Percentiles rank a stretch among this genome's conserved stretches.
phyloP scores from a whole-genome alignment of 2,888 invertebrate species.

The Sarcophaga caerulescens region DNA sequence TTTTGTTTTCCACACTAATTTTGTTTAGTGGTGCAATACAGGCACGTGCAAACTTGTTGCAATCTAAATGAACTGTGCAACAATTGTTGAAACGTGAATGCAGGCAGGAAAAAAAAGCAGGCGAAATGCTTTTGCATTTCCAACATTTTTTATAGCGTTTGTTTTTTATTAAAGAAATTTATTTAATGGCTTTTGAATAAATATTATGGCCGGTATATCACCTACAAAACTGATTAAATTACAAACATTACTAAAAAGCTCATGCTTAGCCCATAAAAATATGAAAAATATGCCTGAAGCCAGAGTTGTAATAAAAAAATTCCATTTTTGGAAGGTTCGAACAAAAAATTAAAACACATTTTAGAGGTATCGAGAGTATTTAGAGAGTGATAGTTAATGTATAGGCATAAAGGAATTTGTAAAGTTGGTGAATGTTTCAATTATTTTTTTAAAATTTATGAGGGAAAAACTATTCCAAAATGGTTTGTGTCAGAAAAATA shows the following conservation, averaged over 20 bases:
- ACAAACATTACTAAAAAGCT: background rate
- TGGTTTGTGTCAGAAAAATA: no score
- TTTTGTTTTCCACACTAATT: background rate
- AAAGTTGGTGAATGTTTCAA: no score
- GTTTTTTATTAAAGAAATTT: conserved; percentile 22
- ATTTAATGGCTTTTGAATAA: conserved; percentile 1
- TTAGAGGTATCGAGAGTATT: no score
- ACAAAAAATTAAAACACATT: no score
- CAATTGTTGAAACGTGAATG: conserved; percentile 39
- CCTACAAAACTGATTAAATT: background rate
- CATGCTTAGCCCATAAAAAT: background rate
- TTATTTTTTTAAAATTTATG: no score
- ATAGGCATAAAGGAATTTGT: no score
- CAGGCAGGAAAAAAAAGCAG: background rate
- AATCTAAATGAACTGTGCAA: conserved; percentile 32
- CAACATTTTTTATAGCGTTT: background rate
- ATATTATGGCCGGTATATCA: background rate
- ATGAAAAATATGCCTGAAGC: background rate
- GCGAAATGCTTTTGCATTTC: background rate
- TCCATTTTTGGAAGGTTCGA: background rate
- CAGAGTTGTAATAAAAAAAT: background rate
- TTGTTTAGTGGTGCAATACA: conserved; percentile 25
- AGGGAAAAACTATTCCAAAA: no score
- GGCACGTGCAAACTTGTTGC: conserved; percentile 48
- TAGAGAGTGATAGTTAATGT: no score